Evolutionary conservation across 2,888 invertebrate genomes (phyloP).

Genomic region (Myopa testacea): DNA sequence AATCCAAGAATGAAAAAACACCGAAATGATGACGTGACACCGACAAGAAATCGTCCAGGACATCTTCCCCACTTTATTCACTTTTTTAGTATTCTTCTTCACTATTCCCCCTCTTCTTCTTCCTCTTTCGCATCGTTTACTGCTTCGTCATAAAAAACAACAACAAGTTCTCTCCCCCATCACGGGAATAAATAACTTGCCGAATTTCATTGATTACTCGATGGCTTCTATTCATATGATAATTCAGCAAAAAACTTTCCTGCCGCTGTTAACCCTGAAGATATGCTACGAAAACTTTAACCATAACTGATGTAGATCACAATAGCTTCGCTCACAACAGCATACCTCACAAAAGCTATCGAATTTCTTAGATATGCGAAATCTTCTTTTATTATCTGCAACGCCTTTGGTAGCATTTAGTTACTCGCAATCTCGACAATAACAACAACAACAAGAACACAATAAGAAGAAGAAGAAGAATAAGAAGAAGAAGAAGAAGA

Average conservation of each 20-base stretch:
- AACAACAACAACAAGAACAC: no score
- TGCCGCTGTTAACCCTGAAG: not conserved
- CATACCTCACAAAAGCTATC: no score
- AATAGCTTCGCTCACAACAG: no score
- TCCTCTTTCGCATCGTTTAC: no score
- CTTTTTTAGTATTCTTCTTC: no score
- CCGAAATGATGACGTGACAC: no score
- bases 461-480: not conserved
- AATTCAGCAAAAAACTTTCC: constrained; percentile 16
- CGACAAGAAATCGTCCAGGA: no score
- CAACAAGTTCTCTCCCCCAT: no score
- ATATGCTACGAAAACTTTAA: constrained; percentile 9
- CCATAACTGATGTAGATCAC: not conserved
- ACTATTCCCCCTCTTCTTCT: no score
- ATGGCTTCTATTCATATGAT: not conserved
- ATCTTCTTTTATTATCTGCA: not conserved
- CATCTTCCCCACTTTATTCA: no score
- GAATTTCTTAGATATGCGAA: not conserved
- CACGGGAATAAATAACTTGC: not conserved
- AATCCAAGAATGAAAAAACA: not conserved
- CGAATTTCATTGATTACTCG: constrained; percentile 9
- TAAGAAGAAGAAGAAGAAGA: not conserved
- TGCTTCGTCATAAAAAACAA: no score
- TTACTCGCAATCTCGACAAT: no score
- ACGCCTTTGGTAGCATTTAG: not conserved